Base-by-base conservation (phyloP, 2,797 vertebrate genomes). In the Acanthornis magna region DNA sequence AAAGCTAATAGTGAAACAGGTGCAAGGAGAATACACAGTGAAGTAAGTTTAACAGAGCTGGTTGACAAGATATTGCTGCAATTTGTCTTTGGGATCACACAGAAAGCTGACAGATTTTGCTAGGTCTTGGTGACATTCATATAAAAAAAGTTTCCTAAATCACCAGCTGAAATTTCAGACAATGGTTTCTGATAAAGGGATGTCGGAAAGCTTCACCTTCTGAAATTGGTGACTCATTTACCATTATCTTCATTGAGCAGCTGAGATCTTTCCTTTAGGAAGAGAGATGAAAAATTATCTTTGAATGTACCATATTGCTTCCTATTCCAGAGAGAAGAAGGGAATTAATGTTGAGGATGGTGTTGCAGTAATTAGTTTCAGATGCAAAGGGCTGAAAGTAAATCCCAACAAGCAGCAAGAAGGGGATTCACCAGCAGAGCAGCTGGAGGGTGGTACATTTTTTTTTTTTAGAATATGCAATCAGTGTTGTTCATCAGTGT, bases 41-140 rank as follows among this genome's bases (percentile, higher is more conserved):
- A 74, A 76, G 62, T 85, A 73, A 91, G 88, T 95, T 94, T 94
- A 93, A 79, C 68, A 91, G 80, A 85, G 86, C 77, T 79, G 91
- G 88, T 66, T 91, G 89, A 94, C 66, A 91, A 94, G 91, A 92
- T 95, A 96, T 89, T 86, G 92, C 95, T 85, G 88, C 60, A 88
- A 89, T 96, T 97, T 83, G n/a, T 96, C 95, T 95, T 94, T 61
- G 87, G 96, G 96, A 96, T 97, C 97, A 96, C 85, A 26, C 20
- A 95, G 93, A 79, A 82, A 89, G 89, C 62, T 96, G 95, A 96
- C 91, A 89, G 95, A 93, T 97, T 96, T 96, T 25, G 15, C 87
- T 82, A 76, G 95, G 94, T 95, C 92, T 96, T 80, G 55, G 79
- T 95, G 95, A 96, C 91, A 95, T 93, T 96, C 89, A 72, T 86